phyloP scores from a whole-genome alignment of 2,113 vertebrate species.

The Otis tarda region DNA sequence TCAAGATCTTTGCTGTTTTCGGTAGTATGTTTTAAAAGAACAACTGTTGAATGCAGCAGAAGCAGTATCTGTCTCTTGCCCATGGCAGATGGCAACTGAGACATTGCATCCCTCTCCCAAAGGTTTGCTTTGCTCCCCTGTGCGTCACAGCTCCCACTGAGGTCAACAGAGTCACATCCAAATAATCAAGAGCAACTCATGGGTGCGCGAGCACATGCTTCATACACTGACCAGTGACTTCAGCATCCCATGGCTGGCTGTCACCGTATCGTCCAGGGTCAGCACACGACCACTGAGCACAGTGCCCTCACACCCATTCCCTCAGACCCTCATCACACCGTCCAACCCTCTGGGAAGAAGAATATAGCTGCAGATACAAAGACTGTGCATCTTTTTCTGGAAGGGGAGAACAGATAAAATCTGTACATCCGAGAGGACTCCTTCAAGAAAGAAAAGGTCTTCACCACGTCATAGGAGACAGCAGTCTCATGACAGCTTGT shows the following conservation, averaged over 20 bases:
- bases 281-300: neutral
- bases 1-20: neutral
- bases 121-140: neutral
- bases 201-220: neutral
- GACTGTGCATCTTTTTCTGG: neutral
- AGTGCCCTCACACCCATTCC: neutral
- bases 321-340: neutral
- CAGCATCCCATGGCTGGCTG: neutral
- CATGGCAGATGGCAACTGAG: neutral
- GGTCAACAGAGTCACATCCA: neutral
- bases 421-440: neutral
- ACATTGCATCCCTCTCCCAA: neutral
- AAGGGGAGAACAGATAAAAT: neutral
- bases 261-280: fast-evolving
- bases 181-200: neutral
- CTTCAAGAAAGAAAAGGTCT: neutral
- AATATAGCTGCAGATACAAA: neutral
- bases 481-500: neutral
- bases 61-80: neutral
- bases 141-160: neutral
- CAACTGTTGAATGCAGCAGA: neutral
- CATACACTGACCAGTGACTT: neutral
- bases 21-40: neutral
- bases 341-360: neutral
- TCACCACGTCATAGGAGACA: neutral